These are phyloP conservation scores for Picathartes gymnocephalus DNA, from an alignment of 2,113 vertebrate genomes.

Conservation along the genomic window DNA sequence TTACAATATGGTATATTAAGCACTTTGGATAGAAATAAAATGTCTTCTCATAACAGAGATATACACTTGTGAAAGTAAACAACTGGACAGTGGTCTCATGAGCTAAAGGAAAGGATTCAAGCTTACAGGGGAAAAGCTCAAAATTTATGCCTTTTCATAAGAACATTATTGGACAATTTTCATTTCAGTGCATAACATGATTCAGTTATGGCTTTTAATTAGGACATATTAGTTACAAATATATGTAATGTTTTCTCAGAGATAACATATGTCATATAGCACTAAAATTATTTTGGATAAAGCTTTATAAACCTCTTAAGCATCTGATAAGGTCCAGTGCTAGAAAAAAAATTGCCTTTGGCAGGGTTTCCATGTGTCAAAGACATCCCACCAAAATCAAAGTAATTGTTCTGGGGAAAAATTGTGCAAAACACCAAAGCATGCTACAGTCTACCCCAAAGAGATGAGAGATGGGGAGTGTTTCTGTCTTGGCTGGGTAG, in stretches of 20 bases:
- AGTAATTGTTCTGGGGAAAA: not conserved
- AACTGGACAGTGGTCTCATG: not conserved
- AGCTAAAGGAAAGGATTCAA: slow-evolving; percentile 7
- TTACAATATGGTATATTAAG: slow-evolving; percentile 16
- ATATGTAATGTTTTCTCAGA: not conserved
- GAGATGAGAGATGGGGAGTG: not conserved
- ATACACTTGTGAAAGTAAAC: slow-evolving; percentile 2
- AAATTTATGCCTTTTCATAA: not conserved
- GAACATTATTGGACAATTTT: not conserved
- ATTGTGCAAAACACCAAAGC: not conserved
- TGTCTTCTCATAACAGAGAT: not conserved
- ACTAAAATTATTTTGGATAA: not conserved
- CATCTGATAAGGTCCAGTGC: not conserved
- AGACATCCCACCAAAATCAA: not conserved
- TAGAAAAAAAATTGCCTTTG: not conserved
- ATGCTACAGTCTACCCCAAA: not conserved
- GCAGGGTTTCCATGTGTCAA: not conserved
- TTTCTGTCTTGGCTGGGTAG: not conserved
- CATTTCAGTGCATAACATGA: not conserved
- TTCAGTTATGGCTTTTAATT: not conserved
- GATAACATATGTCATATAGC: not conserved
- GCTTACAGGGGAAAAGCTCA: not conserved
- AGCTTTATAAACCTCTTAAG: not conserved
- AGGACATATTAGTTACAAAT: not conserved
- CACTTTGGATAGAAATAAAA: not conserved